Evolutionary conservation across 2,888 invertebrate genomes (phyloP), one percentile per base, ranked within the genome.

Genomic region (Leucophora obtusa): DNA sequence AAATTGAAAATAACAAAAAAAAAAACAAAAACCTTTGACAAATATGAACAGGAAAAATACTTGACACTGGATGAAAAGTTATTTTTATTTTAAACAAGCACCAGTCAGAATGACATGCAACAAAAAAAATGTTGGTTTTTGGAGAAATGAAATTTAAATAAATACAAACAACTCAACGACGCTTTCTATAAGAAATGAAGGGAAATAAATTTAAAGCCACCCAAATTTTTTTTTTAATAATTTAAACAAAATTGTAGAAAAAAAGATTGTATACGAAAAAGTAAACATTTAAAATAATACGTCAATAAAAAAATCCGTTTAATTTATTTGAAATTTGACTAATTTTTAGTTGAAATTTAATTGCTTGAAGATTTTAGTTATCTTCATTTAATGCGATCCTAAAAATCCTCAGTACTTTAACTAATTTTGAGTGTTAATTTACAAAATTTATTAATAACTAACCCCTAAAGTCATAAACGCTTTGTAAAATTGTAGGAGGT

Each of bases 31-130:
- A 43, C 18, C 47, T 65, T 70, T 69, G 54, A 68, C 68, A 60
- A 79, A 62, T 79, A 60, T 79, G 54, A 79, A 71, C 50, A 62
- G 60, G 71, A 58, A 71, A 75, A 80, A n/a, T 60, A 62, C 43
- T 68, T 75, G 79, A 75, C 79, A 68, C 68, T 71, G 71, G 66
- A 75, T 56, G 33, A 59, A 50, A 62, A 66, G 35, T 59, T 53
- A n/a, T 4, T 47, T 66, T 66, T 28, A 50, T 18, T 65, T 54
- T 47, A 14, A 47, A 47, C 43, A 47, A 47, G 43, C 43, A n/a
- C 43, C 43, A 47, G 28, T 28, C 38, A 38, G 15, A 47, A 47
- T 47, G 43, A 47, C 43, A 47, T 3, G 43, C 43, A 14, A 47
- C n/a, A 38, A 38, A 10, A 38, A 38, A 38, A 11, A 38, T 38